phyloP scores from a whole-genome alignment of 2,888 invertebrate genomes.

The Meliscaeva auricollis region DNA sequence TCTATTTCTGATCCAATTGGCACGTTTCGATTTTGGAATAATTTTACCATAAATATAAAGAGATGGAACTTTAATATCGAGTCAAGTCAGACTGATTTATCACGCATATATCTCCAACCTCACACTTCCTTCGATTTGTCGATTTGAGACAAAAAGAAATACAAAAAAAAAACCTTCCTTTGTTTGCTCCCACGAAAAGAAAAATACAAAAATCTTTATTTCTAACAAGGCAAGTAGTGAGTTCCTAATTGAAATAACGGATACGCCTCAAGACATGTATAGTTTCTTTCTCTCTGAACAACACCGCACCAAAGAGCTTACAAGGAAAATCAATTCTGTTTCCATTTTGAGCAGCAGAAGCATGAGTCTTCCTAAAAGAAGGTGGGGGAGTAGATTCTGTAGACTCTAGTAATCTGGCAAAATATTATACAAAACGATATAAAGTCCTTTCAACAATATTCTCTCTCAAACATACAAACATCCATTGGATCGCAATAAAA shows the following conservation, averaged over 20 bases:
- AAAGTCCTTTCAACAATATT: constrained; percentile 32
- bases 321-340: constrained; percentile 66
- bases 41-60: constrained; percentile 59
- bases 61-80: constrained; percentile 13
- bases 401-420: background rate
- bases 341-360: constrained; percentile 35
- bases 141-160: too few species aligned
- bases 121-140: background rate
- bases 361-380: background rate
- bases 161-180: background rate
- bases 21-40: constrained; percentile 62
- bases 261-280: constrained; percentile 46
- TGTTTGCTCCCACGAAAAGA: constrained; percentile 11
- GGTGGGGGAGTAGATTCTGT: background rate
- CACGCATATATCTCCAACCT: background rate
- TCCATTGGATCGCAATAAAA: constrained; percentile 48
- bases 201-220: constrained; percentile 11
- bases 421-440: constrained; percentile 29
- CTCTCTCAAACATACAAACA: background rate
- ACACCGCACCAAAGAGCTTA: constrained; percentile 12
- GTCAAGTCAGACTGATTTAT: constrained; percentile 37
- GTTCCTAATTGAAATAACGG: constrained; percentile 60
- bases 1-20: constrained; percentile 36
- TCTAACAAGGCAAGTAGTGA: constrained; percentile 8
- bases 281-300: background rate